phyloP scores from a whole-genome alignment of 2,797 vertebrate genomes.

The Myotis findleyi region DNA sequence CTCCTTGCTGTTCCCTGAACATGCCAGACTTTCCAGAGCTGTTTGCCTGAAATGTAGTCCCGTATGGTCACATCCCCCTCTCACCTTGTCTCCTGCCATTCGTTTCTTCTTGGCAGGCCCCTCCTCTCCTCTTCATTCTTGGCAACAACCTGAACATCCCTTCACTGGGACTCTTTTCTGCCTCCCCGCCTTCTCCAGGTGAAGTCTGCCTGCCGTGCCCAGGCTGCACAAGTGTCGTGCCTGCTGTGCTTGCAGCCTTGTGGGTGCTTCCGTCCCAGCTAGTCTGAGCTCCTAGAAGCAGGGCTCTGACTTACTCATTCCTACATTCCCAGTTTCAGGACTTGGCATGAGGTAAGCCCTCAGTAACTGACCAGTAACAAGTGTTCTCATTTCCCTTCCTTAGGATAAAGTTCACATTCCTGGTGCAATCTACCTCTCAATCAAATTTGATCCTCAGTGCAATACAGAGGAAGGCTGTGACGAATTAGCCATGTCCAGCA shows the following conservation, averaged over 20 bases:
- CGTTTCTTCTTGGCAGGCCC: neutral
- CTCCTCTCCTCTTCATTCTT: neutral
- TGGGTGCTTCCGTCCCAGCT: neutral
- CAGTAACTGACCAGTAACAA: neutral
- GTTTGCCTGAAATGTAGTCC: neutral
- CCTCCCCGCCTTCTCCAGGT: neutral
- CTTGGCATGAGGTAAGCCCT: neutral
- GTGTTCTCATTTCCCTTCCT: slow-evolving; percentile 28
- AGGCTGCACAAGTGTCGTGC: neutral
- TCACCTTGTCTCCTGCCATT: neutral
- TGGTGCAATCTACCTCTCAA: slow-evolving; percentile 96
- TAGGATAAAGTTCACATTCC: slow-evolving; percentile 99
- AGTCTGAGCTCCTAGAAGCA: neutral
- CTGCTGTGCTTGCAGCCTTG: neutral
- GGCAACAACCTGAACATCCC: neutral
- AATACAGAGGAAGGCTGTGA: slow-evolving; percentile 98
- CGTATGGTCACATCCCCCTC: neutral
- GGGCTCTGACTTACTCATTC: neutral
- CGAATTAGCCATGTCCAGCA: slow-evolving; percentile 96
- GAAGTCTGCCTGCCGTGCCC: neutral
- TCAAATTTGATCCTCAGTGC: slow-evolving; percentile 97
- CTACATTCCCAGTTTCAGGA: neutral
- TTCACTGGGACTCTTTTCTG: neutral
- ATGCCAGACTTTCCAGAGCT: neutral
- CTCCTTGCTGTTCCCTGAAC: neutral